These are phyloP conservation scores for Odocoileus virginianus DNA, from an alignment of 2,113 vertebrate species.

Conservation along the genomic window DNA sequence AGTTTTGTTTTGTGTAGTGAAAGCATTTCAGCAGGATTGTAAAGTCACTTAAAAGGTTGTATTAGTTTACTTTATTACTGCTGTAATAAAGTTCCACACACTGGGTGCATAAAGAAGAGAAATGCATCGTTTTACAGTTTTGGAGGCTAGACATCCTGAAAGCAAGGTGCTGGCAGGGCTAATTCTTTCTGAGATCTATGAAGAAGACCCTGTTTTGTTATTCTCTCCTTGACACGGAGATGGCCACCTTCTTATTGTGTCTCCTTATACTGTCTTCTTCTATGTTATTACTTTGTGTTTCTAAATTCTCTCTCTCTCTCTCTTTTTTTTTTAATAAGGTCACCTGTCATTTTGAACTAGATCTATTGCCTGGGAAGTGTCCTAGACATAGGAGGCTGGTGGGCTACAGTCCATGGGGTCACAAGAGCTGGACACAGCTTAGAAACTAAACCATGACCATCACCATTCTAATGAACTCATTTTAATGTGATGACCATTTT, in stretches of 20 bases:
- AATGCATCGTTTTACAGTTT: not conserved
- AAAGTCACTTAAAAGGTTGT: not conserved
- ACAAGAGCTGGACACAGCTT: not conserved
- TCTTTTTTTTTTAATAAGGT: not conserved
- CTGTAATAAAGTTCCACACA: not conserved
- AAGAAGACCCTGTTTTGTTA: not conserved
- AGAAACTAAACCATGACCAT: not conserved
- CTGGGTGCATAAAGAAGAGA: not conserved
- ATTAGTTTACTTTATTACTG: not conserved
- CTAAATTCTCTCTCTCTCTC: not conserved
- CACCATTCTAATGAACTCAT: not conserved
- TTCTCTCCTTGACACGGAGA: not conserved
- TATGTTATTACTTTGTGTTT: not conserved
- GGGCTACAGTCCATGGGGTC: not conserved
- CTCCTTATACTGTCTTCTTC: not conserved
- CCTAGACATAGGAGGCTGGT: not conserved
- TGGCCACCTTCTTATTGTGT: fast-evolving
- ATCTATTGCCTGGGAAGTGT: not conserved
- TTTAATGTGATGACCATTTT: not conserved
- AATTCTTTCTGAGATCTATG: not conserved
- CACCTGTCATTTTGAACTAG: not conserved
- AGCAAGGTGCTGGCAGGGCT: not conserved
- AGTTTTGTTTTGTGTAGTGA: not conserved
- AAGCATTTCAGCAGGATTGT: not conserved
- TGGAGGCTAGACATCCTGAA: not conserved